phyloP scores from a whole-genome alignment of 2,113 vertebrate genomes.

The Pedionomus torquatus region DNA sequence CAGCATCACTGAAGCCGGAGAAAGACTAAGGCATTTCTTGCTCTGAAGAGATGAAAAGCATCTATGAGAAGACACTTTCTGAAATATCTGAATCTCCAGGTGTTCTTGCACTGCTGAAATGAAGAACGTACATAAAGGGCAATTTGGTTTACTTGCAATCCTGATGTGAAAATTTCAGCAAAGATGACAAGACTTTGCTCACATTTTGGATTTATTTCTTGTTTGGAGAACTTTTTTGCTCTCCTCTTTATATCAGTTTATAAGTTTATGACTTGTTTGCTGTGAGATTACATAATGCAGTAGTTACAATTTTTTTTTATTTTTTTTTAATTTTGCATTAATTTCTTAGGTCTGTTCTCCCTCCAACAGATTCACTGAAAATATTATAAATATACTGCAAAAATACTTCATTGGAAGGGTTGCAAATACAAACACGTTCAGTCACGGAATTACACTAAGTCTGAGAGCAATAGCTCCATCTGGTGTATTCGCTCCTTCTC shows the following conservation, averaged over 20 bases:
- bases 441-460: background rate
- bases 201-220: background rate
- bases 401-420: background rate
- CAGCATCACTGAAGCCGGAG: background rate
- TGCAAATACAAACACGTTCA: conserved; percentile 32
- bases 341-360: background rate
- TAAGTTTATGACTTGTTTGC: background rate
- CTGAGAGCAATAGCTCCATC: conserved; percentile 60
- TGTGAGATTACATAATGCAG: background rate
- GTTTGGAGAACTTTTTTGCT: background rate
- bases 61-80: background rate
- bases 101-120: background rate
- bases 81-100: background rate
- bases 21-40: background rate
- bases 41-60: background rate
- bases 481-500: background rate
- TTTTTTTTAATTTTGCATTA: background rate
- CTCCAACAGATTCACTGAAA: background rate
- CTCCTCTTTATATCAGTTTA: background rate
- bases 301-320: background rate
- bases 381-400: background rate
- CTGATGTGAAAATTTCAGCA: background rate
- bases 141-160: background rate
- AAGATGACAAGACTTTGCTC: background rate
- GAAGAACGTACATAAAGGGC: background rate